Evolutionary conservation across 2,888 invertebrate species (phyloP).

Genomic region (Cryptocheilus praepositus): DNA sequence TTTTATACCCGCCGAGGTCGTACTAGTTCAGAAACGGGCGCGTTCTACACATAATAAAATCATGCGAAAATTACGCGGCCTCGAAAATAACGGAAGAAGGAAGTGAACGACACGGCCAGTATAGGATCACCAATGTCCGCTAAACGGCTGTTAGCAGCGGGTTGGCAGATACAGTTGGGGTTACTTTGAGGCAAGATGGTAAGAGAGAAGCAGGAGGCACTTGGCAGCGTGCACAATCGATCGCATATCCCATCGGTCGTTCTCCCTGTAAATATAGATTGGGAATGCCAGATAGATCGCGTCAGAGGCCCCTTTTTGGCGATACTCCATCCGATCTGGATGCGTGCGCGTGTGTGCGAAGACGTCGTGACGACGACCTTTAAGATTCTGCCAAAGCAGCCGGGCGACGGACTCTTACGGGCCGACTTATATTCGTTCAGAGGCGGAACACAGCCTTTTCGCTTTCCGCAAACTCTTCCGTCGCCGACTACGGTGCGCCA

Average conservation of each 20-base stretch:
- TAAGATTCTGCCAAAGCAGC: slow-evolving; percentile 32
- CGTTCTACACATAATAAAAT: too few species aligned
- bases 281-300: slow-evolving; percentile 57
- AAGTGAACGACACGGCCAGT: too few species aligned
- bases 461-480: too few species aligned
- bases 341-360: slow-evolving; percentile 9
- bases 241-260: slow-evolving; percentile 71
- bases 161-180: slow-evolving; percentile 18
- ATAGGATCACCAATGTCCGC: too few species aligned
- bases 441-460: too few species aligned
- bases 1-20: too few species aligned
- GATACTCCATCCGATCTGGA: slow-evolving; percentile 57
- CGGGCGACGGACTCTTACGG: neutral
- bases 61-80: too few species aligned
- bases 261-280: slow-evolving; percentile 70
- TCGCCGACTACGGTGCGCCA: too few species aligned
- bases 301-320: slow-evolving; percentile 60
- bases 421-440: too few species aligned
- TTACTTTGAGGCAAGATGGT: neutral
- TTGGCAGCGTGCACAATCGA: slow-evolving; percentile 62
- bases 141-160: too few species aligned
- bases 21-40: too few species aligned
- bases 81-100: too few species aligned
- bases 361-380: slow-evolving; percentile 49
- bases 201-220: slow-evolving; percentile 39